Conservation (phyloP, 2,113 vertebrate species). For the Ornithorhynchus anatinus region DNA sequence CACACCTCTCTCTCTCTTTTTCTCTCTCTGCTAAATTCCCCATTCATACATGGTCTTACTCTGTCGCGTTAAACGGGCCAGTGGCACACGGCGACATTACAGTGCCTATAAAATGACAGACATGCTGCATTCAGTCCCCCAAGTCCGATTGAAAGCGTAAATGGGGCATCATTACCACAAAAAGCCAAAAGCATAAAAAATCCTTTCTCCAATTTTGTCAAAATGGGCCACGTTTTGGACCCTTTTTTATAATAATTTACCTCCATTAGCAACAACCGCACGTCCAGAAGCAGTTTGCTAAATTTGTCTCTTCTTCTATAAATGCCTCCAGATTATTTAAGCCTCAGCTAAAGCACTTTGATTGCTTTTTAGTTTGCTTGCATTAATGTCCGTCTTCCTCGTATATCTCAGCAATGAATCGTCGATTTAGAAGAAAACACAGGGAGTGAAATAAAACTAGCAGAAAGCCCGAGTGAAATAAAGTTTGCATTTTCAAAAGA, state of each 20-base stretch:
- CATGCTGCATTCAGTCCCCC: background rate
- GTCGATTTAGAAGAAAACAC: constrained; percentile 6
- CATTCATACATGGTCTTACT: background rate
- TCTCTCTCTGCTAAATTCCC: no score
- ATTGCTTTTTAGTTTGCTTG: constrained; percentile 25
- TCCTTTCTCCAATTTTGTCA: background rate
- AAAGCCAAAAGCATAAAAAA: background rate
- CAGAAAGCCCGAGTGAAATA: constrained; percentile 18
- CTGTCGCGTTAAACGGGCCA: background rate
- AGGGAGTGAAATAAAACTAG: constrained; percentile 3
- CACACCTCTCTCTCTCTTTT: no score
- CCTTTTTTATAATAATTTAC: background rate
- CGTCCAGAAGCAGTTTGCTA: constrained; percentile 5
- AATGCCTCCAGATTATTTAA: constrained; percentile 44
- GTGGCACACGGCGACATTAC: background rate
- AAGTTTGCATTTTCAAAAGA: constrained; percentile 31
- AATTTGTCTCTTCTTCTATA: constrained; percentile 23
- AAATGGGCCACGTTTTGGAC: fast-evolving
- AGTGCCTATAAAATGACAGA: background rate
- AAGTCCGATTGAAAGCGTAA: background rate
- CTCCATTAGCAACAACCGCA: background rate
- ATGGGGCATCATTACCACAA: background rate
- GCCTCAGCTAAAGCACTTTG: constrained; percentile 25
- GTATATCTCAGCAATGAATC: constrained; percentile 21
- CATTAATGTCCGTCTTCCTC: constrained; percentile 32